These are phyloP conservation scores for Gryllus longicercus DNA, from an alignment of 2,888 invertebrate genomes.

Conservation along the genomic window DNA sequence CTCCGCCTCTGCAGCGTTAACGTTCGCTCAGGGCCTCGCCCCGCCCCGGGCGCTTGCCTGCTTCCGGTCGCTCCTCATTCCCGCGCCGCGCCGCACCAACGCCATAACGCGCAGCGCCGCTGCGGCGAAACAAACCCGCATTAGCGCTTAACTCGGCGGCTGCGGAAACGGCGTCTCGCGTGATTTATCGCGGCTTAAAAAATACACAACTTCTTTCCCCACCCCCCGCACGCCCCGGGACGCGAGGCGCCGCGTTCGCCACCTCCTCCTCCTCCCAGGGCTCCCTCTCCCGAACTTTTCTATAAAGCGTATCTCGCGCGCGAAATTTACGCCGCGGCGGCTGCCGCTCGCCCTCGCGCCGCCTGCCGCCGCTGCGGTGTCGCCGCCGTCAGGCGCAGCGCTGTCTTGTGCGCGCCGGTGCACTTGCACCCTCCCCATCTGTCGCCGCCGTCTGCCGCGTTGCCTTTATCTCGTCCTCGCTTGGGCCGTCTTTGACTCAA, in stretches of 20 bases:
- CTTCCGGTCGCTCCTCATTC: not conserved
- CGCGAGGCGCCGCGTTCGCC: not conserved
- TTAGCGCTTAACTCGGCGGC: not conserved
- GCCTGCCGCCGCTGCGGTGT: no score
- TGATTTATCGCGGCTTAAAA: not conserved
- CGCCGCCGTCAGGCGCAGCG: no score
- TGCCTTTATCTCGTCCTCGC: no score
- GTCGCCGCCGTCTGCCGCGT: no score
- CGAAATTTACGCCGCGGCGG: not conserved
- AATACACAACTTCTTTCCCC: not conserved
- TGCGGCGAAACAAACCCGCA: not conserved
- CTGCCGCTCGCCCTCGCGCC: not conserved
- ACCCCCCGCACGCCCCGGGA: not conserved
- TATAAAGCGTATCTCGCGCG: not conserved
- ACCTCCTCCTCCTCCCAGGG: not conserved
- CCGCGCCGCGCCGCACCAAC: not conserved
- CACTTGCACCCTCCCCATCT: no score
- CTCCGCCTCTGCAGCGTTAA: no score
- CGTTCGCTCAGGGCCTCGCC: not conserved
- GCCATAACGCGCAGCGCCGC: not conserved
- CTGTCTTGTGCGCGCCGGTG: no score
- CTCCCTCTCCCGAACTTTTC: not conserved
- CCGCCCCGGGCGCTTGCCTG: not conserved
- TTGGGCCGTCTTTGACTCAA: no score
- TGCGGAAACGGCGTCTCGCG: not conserved